A percentile compares a stretch with the other conserved stretches of the same genome.
Conservation (phyloP, 2,113 vertebrate genomes). For the Crotalus viridis region DNA sequence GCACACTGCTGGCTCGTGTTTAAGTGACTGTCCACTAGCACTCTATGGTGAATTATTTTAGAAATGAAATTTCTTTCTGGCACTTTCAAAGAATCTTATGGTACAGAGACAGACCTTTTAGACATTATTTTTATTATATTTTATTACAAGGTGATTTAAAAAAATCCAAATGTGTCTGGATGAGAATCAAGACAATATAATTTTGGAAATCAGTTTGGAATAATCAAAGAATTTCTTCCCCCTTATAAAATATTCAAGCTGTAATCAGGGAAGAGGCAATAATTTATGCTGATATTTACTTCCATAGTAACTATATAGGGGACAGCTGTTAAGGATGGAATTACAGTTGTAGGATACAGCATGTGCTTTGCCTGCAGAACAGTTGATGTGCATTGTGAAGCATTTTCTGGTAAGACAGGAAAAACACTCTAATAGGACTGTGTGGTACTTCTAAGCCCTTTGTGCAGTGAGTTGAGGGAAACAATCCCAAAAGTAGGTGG, state of each 20-base stretch:
- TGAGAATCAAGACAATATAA: neutral
- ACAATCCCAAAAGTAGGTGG: neutral
- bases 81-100: neutral
- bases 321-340: neutral
- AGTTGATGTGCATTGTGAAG: neutral
- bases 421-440: neutral
- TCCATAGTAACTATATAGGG: neutral
- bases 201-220: neutral
- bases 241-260: neutral
- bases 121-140: neutral
- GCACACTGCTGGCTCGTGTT: too few relatives aligned
- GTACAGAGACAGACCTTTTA: neutral
- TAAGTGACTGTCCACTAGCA: too few relatives aligned
- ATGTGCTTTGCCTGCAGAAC: neutral
- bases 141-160: neutral
- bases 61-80: neutral
- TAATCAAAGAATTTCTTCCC: neutral
- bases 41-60: neutral
- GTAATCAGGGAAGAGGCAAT: neutral
- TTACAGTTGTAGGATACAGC: neutral
- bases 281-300: neutral
- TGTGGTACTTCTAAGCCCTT: neutral
- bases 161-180: neutral
- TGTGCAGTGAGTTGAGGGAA: neutral
- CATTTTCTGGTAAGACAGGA: neutral